Percentiles rank a stretch among this genome's conserved stretches.
Conservation (phyloP, 2,113 vertebrate genomes). For the Neodontobutis hainanensis region DNA sequence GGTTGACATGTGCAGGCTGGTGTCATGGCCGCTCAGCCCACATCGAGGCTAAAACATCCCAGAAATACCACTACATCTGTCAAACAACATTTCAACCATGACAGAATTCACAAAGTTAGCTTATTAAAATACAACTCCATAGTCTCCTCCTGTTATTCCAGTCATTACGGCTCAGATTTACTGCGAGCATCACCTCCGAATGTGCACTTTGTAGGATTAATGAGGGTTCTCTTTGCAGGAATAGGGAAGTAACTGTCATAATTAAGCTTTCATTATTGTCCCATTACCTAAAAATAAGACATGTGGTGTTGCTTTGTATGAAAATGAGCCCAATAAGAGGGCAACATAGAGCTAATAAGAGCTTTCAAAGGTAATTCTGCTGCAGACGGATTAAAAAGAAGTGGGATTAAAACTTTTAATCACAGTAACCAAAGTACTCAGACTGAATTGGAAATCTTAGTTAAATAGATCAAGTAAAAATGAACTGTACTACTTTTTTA, state of each 20-base stretch:
- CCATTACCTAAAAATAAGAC: not conserved
- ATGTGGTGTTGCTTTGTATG: not conserved
- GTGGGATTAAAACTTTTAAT: too few relatives aligned
- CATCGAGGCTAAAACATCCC: not conserved
- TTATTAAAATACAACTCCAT: not conserved
- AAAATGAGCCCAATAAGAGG: not conserved
- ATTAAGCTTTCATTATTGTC: slow-evolving; percentile 2
- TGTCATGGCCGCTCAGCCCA: slow-evolving; percentile 7
- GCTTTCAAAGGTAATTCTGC: not conserved
- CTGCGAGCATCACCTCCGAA: not conserved
- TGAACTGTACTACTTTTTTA: too few relatives aligned
- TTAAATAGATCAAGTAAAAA: too few relatives aligned
- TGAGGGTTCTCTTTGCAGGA: not conserved
- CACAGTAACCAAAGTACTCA: too few relatives aligned
- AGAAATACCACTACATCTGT: not conserved
- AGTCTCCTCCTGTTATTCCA: too few relatives aligned
- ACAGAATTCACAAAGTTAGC: not conserved
- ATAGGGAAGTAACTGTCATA: slow-evolving; percentile 1
- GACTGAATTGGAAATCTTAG: too few relatives aligned
- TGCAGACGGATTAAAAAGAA: not conserved
- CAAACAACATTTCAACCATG: not conserved
- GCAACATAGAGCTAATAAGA: not conserved
- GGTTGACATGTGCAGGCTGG: not conserved
- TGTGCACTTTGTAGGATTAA: not conserved
- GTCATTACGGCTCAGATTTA: not conserved